Percentiles rank a stretch among this genome's conserved stretches.
Evolutionary conservation across 37 sponge, comb jelly and placozoan species (phyloP).

Genomic region (Beroe ovata): DNA sequence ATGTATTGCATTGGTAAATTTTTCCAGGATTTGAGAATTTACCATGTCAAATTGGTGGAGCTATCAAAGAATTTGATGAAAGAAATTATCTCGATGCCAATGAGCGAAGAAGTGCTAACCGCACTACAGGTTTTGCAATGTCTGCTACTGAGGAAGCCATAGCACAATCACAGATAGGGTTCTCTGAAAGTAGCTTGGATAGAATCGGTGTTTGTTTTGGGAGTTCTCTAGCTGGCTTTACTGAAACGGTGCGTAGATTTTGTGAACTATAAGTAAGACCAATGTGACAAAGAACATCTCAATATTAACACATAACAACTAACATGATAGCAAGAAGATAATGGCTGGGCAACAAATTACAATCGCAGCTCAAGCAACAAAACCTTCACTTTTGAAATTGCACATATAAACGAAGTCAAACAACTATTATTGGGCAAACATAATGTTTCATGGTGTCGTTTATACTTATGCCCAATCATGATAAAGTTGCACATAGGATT

Average conservation of each 20-base stretch:
- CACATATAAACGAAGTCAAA: too few relatives aligned
- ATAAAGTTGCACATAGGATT: too few relatives aligned
- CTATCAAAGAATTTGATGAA: constrained; percentile 45
- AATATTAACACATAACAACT: neutral
- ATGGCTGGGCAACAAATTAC: too few relatives aligned
- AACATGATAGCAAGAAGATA: too few relatives aligned
- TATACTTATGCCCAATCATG: too few relatives aligned
- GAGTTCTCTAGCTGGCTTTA: constrained; percentile 48
- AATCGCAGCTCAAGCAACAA: too few relatives aligned
- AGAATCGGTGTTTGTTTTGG: constrained; percentile 51
- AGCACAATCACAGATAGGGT: constrained; percentile 14
- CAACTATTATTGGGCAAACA: too few relatives aligned
- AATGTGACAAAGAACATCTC: neutral
- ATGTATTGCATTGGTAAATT: too few relatives aligned
- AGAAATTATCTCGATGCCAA: neutral
- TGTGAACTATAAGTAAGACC: neutral
- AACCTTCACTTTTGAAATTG: too few relatives aligned
- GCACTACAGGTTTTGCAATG: constrained; percentile 64
- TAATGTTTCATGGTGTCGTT: too few relatives aligned
- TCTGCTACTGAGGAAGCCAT: constrained; percentile 66
- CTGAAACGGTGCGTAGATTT: constrained; percentile 30
- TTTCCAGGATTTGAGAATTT: constrained; percentile 69
- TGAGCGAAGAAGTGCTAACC: constrained; percentile 48
- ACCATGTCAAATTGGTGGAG: constrained; percentile 68
- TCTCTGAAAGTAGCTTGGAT: neutral